Percentiles rank a stretch among this genome's conserved stretches.
phyloP scores from a whole-genome alignment of 2,797 vertebrate genomes.

The Leucoraja ocellata region DNA sequence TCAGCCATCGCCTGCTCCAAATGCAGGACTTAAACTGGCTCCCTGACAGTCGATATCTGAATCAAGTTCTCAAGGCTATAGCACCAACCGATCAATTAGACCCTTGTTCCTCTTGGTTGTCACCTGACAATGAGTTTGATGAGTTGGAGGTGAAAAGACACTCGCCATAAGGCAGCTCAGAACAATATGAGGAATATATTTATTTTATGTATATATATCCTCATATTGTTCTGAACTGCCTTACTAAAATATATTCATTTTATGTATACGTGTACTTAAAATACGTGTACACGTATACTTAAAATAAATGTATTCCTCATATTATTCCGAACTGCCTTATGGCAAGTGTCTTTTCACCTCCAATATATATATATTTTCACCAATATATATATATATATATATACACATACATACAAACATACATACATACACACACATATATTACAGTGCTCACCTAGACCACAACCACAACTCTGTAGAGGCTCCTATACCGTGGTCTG shows the following conservation, averaged over 20 bases:
- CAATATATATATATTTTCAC: constrained; percentile 28
- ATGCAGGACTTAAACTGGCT: constrained; percentile 61
- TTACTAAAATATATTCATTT: no score
- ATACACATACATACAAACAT: no score
- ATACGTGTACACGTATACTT: neutral
- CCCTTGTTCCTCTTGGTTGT: constrained; percentile 49
- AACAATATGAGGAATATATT: neutral
- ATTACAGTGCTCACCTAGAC: no score
- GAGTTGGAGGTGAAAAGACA: constrained; percentile 52
- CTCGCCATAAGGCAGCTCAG: constrained; percentile 48
- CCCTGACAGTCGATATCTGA: constrained; percentile 65
- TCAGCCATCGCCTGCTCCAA: constrained; percentile 59
- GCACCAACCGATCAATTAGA: constrained; percentile 68
- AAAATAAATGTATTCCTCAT: neutral
- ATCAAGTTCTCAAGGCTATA: constrained; percentile 72
- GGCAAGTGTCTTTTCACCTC: constrained; percentile 50
- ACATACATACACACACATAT: no score
- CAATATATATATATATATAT: no score
- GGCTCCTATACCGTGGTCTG: neutral
- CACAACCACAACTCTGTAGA: neutral
- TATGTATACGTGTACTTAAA: no score
- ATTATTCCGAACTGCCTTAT: constrained; percentile 46
- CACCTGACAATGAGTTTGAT: constrained; percentile 59
- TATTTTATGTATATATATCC: no score
- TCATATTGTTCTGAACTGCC: no score